phyloP scores from a whole-genome alignment of 2,113 vertebrate genomes.

The Axis porcinus region DNA sequence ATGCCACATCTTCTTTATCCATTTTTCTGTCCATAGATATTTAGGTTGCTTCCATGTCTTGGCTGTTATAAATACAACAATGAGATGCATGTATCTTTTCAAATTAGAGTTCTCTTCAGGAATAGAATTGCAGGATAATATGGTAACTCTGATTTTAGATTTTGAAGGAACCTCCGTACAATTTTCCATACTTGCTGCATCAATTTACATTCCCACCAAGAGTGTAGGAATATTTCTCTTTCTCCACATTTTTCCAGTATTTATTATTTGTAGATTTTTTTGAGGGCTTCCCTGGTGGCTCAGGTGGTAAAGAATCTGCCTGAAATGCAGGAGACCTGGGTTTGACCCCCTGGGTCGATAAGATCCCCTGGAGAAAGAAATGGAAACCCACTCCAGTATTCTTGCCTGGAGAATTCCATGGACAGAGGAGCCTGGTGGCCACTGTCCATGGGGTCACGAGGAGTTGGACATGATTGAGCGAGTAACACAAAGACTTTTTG shows the following conservation, averaged over 20 bases:
- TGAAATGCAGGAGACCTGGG: background rate
- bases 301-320: background rate
- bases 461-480: fast-evolving
- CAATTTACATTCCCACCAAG: background rate
- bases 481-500: background rate
- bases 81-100: background rate
- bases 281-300: background rate
- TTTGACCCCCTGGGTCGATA: background rate
- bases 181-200: background rate
- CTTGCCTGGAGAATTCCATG: background rate
- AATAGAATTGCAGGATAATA: background rate
- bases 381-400: background rate
- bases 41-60: background rate
- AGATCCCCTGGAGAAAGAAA: background rate
- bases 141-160: background rate
- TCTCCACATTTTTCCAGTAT: background rate
- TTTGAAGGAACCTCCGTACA: fast-evolving
- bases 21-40: background rate
- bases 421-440: background rate
- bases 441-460: background rate
- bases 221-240: background rate
- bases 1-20: background rate
- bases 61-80: background rate
- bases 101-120: background rate
- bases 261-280: background rate